Evolutionary conservation across 64 coral and sea anemone species (phyloP).

Genomic region (Cladopsammia gracilis): DNA sequence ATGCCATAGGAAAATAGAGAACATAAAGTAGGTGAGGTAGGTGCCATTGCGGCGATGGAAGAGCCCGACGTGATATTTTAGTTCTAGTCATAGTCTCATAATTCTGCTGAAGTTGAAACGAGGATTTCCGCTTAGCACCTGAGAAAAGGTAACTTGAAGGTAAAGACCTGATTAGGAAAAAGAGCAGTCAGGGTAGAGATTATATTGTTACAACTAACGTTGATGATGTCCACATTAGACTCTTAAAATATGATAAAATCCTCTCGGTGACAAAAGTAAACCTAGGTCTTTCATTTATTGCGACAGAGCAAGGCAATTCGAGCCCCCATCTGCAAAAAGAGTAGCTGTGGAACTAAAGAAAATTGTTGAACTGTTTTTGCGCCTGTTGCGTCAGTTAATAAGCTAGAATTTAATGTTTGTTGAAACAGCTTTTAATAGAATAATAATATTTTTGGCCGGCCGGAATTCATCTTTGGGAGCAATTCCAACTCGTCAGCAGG

Average conservation of each 20-base stretch:
- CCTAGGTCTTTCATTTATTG: no score
- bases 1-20: background rate
- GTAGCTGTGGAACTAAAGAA: no score
- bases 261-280: no score
- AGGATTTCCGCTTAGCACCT: background rate
- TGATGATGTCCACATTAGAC: background rate
- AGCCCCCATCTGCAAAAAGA: no score
- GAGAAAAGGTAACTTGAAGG: background rate
- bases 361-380: background rate
- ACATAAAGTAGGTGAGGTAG: background rate
- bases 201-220: background rate
- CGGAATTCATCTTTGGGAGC: background rate
- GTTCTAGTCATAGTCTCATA: no score
- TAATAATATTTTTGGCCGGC: background rate
- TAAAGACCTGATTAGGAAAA: background rate
- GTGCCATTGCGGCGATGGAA: background rate
- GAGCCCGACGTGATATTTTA: background rate
- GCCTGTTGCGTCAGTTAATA: no score
- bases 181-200: background rate
- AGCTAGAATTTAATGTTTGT: background rate
- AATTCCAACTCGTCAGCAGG: background rate
- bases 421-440: background rate
- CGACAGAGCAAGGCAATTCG: no score
- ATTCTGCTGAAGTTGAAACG: background rate
- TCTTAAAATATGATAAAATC: background rate